Percentiles rank a stretch among this genome's conserved stretches.
These are phyloP conservation scores for Mirounga angustirostris DNA, from an alignment of 2,113 vertebrate species.

Conservation along the genomic window DNA sequence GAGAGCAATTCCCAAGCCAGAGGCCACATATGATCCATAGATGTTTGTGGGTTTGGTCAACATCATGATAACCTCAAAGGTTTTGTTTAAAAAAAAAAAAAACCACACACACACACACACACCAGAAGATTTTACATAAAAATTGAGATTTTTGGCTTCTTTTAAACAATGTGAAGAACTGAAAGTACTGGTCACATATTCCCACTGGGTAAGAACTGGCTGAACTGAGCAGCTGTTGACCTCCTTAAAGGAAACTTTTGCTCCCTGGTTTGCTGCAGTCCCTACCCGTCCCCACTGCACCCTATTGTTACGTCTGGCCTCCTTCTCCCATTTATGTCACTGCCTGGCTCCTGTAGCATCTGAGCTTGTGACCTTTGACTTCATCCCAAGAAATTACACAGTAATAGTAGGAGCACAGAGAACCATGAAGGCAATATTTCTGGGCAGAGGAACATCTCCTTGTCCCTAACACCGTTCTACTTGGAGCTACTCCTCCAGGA, in stretches of 20 bases:
- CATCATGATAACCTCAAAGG: not conserved
- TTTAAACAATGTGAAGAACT: not conserved
- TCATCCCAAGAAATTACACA: not conserved
- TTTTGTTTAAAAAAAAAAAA: not conserved
- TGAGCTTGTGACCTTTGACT: slow-evolving; percentile 4
- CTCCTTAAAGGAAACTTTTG: not conserved
- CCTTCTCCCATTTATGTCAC: not conserved
- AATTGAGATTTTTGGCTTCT: slow-evolving; percentile 28
- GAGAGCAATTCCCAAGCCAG: not conserved
- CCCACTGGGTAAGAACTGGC: not conserved
- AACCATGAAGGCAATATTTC: not conserved
- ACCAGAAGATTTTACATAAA: not conserved
- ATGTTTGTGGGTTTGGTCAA: not conserved
- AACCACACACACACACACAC: no score
- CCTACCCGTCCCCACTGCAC: not conserved
- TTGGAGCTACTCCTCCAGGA: not conserved
- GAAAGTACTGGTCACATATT: not conserved
- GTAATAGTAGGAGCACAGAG: not conserved
- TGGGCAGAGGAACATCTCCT: not conserved
- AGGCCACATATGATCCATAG: not conserved
- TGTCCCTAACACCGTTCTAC: not conserved
- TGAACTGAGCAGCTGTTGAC: not conserved
- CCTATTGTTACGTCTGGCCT: not conserved
- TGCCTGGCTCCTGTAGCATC: not conserved
- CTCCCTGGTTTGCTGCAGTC: not conserved